A percentile compares a stretch with the other conserved stretches of the same genome.
These are phyloP conservation scores for Agapornis canus DNA, from an alignment of 2,797 vertebrate genomes.

Conservation along the genomic window DNA sequence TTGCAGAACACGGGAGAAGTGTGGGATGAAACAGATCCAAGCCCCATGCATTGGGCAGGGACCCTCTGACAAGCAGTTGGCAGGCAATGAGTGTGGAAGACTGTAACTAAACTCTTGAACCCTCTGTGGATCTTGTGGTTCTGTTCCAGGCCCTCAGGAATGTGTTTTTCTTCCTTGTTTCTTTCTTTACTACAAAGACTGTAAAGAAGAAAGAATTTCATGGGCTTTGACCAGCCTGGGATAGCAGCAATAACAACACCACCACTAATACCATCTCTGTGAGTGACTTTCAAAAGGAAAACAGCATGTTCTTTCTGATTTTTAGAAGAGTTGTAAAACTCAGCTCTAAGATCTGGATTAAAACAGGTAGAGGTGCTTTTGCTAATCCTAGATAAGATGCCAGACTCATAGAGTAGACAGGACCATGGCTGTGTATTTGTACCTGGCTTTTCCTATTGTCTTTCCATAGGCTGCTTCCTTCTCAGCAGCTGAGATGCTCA, in stretches of 20 bases:
- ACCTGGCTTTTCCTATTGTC: not conserved
- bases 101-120: not conserved
- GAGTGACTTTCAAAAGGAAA: not conserved
- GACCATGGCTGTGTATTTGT: not conserved
- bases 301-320: not conserved
- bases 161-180: not conserved
- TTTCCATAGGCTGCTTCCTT: not conserved
- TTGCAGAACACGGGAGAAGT: not conserved
- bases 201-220: not conserved
- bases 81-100: not conserved
- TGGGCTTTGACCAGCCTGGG: not conserved
- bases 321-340: not conserved
- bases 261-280: accelerated
- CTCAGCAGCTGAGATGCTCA: not conserved
- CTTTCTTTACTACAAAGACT: not conserved
- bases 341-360: not conserved
- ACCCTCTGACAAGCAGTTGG: not conserved
- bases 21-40: not conserved
- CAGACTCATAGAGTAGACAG: not conserved
- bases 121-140: not conserved
- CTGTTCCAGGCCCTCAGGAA: not conserved
- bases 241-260: not conserved
- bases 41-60: not conserved
- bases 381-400: not conserved
- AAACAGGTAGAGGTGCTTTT: not conserved